phyloP scores from a whole-genome alignment of 2,888 invertebrate species.

The Muschampia plurimacula region DNA sequence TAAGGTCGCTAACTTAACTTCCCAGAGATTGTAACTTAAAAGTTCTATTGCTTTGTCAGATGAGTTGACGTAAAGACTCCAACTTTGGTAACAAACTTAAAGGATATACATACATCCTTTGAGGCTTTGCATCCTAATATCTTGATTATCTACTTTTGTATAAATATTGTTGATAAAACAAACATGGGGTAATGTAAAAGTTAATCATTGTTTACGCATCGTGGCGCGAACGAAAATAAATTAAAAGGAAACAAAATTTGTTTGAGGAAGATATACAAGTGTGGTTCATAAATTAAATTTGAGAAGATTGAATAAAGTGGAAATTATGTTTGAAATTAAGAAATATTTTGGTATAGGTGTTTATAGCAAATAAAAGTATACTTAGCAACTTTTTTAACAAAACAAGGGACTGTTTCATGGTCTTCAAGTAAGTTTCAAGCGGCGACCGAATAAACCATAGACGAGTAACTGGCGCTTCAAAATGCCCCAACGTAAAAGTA shows the following conservation, averaged over 20 bases:
- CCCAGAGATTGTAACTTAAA: background rate
- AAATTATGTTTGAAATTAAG: background rate
- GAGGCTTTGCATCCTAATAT: constrained; percentile 21
- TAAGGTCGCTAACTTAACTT: too few species aligned
- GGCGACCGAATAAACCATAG: too few species aligned
- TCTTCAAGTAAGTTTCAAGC: too few species aligned
- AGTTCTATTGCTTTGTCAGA: background rate
- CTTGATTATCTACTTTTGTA: constrained; percentile 1
- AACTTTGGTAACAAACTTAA: constrained; percentile 14
- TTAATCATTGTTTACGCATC: constrained; percentile 9
- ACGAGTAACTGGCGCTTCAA: too few species aligned
- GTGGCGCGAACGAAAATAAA: constrained; percentile 15
- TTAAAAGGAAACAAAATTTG: background rate
- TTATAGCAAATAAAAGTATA: too few species aligned
- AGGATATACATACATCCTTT: background rate
- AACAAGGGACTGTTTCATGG: too few species aligned
- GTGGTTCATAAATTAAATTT: constrained; percentile 10
- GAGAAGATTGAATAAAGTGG: background rate
- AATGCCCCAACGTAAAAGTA: too few species aligned
- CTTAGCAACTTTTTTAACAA: too few species aligned
- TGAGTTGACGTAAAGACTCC: background rate
- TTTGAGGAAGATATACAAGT: background rate
- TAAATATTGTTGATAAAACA: constrained; percentile 17
- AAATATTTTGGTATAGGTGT: too few species aligned
- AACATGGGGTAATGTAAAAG: constrained; percentile 12